Evolutionary conservation across 2,113 vertebrate species (phyloP), one percentile per base, ranked within the genome.

Genomic region (Burhinus oedicnemus): DNA sequence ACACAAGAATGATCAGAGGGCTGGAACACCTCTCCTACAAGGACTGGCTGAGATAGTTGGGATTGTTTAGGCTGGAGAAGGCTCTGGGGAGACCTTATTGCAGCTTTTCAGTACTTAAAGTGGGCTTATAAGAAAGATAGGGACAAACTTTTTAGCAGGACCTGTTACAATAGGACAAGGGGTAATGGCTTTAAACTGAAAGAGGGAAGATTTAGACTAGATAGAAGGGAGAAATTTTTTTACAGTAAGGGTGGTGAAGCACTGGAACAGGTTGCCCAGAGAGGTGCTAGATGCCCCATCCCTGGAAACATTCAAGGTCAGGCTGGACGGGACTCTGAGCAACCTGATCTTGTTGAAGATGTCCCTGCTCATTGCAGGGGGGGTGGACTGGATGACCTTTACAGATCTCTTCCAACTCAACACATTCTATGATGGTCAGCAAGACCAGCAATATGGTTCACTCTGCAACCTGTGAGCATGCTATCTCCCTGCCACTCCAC

Each of bases 381-480:
- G 26, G 27, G 13, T 65, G 62, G 62, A 65, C 38, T 65, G 30
- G 18, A 42, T 42, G 62, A 9, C 13, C 26, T 42, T 42, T 42
- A 42, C 30, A 42, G 29, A 38, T 66, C 9, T 20, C 29, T 15
- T 66, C 19, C 29, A 66, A 32, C 29, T 13, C 64, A 66, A 66
- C 32, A 15, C 13, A 66, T 66, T 32, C 30, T 66, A 42, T 32
- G 8, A 21, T 4, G 12, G 15, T 16, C 66, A 55, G 45, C 55
- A 61, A 85, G 36, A 51, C 51, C 44, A 79, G 36, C 40, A 30
- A 6, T 0, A 4, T 2, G 9, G 34, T 6, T 58, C 66, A 38
- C 40, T 23, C 23, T 40, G 36, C 45, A 78, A n/a, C 17, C 32
- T 5, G 12, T 3, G 0, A 42, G 32, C 0, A 2, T 29, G 38